phyloP scores from a whole-genome alignment of 1,140 invertebrate species.

The Achroia grisella region DNA sequence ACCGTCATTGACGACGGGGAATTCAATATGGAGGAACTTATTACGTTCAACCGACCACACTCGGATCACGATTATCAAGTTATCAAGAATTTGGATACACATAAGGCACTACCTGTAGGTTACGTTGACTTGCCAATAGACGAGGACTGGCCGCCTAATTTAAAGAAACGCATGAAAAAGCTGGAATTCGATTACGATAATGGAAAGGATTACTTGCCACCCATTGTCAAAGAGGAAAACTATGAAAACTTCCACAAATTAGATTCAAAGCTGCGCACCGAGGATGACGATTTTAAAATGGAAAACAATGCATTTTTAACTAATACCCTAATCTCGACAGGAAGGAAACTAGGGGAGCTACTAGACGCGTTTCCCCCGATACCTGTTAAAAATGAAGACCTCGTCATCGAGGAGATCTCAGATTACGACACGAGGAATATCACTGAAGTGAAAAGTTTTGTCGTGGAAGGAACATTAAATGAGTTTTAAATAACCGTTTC shows the following conservation, averaged over 20 bases:
- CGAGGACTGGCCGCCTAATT: constrained; percentile 59
- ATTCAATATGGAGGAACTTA: constrained; percentile 66
- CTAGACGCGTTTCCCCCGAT: constrained; percentile 42
- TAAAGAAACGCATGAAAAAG: constrained; percentile 63
- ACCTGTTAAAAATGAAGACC: constrained; percentile 59
- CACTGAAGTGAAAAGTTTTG: constrained; percentile 55
- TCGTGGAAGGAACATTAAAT: constrained; percentile 44
- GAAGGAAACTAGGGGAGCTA: constrained; percentile 47
- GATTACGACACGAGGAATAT: constrained; percentile 49
- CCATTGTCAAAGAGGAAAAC: constrained; percentile 57
- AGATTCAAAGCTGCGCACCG: constrained; percentile 21
- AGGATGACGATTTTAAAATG: constrained; percentile 23
- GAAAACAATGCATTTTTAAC: constrained; percentile 32
- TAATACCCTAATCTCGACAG: constrained; percentile 45
- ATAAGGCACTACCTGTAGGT: constrained; percentile 34
- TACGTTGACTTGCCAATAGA: constrained; percentile 69
- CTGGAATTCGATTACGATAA: constrained; percentile 61
- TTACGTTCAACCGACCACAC: constrained; percentile 60
- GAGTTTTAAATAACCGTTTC: constrained; percentile 28
- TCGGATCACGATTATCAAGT: constrained; percentile 69
- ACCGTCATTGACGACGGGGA: constrained; percentile 65
- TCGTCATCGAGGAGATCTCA: constrained; percentile 50
- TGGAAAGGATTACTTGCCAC: constrained; percentile 51
- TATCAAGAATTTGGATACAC: constrained; percentile 36
- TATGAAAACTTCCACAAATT: constrained; percentile 46